Base-by-base conservation (phyloP, 2,797 vertebrate genomes). In the Poeciliopsis paucimaculata region DNA sequence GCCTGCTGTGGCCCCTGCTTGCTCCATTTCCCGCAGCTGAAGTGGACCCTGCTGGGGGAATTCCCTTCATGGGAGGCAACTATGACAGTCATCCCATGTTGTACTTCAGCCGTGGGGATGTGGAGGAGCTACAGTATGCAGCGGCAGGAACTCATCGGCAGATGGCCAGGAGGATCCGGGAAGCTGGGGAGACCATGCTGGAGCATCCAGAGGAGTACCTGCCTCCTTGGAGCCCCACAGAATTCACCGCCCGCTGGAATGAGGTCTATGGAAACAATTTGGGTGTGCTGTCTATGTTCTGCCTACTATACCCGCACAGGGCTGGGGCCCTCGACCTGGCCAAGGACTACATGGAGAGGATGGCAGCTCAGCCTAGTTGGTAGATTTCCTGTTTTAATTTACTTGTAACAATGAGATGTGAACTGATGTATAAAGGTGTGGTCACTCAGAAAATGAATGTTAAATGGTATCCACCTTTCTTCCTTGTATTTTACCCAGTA, bases 331-430 rank as follows among this genome's bases (percentile, higher is more conserved):
- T 98, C 49, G 95, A 92, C 82, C 94, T 99, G 92, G 97, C 97
- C 88, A 97, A 93, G 86, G 97, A 99, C 93, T 99, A 99, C 96
- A 99, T 99, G 98, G 98, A 99, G 93, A 97, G 98, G 94, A 99
- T 99, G 98, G 98, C 98, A 0, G 96, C 96, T 91, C 98, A 99
- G 96, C 98, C 98, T 97, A 98, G 97, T 98, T 99, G 98, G 98
- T 99, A 99, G 94, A 96, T 97, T 98, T 97, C 96, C 87, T 91
- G 72, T 91, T 84, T 93, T 91, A 23, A 68, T 68, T 68, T 23
- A 39, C 36, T 68, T 41, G 18, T 18, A 34, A 39, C 31, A 36
- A 39, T 66, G n/a, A 60, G 28, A 60, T 31, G 31, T 62, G 28
- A 62, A 16, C 5, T 34, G 60, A 62, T 62, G 34, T 66, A 34